These are phyloP conservation scores for Rhabditoides inermis DNA, from an alignment of 2,888 invertebrate genomes.

Conservation along the genomic window DNA sequence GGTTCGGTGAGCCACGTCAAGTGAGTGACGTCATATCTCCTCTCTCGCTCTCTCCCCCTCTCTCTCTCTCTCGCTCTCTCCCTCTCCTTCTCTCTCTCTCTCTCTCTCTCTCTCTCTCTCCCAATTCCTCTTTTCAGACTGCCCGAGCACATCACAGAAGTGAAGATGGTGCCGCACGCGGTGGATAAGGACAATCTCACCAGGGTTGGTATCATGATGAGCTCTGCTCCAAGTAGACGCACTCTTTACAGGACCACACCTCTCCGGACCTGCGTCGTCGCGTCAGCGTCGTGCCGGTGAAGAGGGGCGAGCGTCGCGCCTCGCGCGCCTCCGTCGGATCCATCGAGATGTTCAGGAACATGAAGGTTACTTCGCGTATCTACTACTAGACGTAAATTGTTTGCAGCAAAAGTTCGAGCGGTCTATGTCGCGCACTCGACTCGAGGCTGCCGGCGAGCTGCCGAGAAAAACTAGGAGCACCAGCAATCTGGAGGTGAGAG, in stretches of 20 bases:
- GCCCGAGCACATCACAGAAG: slow-evolving; percentile 29
- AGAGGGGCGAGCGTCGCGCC: slow-evolving; percentile 9
- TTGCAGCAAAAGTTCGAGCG: too few species aligned
- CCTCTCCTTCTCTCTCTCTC: not conserved
- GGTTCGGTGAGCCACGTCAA: slow-evolving; percentile 28
- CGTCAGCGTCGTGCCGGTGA: slow-evolving; percentile 26
- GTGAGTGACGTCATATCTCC: slow-evolving; percentile 3
- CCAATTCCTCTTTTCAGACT: slow-evolving; percentile 15
- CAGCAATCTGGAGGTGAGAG: too few species aligned
- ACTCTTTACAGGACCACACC: not conserved
- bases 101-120: not conserved
- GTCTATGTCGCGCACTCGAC: too few species aligned
- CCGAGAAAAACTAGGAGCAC: too few species aligned
- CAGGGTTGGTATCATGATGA: too few species aligned
- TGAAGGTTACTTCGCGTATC: too few species aligned
- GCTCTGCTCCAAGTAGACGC: too few species aligned
- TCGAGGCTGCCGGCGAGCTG: too few species aligned
- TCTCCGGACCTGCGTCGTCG: slow-evolving; percentile 16
- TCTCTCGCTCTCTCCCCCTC: not conserved
- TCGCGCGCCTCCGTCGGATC: slow-evolving; percentile 23
- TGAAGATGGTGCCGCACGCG: slow-evolving; percentile 32
- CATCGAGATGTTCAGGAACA: slow-evolving; percentile 27
- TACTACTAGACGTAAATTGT: too few species aligned
- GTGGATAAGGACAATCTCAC: too few species aligned
- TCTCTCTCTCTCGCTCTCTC: not conserved